Base-by-base conservation (phyloP, 2,888 invertebrate species). In the Pollenia angustigena region DNA sequence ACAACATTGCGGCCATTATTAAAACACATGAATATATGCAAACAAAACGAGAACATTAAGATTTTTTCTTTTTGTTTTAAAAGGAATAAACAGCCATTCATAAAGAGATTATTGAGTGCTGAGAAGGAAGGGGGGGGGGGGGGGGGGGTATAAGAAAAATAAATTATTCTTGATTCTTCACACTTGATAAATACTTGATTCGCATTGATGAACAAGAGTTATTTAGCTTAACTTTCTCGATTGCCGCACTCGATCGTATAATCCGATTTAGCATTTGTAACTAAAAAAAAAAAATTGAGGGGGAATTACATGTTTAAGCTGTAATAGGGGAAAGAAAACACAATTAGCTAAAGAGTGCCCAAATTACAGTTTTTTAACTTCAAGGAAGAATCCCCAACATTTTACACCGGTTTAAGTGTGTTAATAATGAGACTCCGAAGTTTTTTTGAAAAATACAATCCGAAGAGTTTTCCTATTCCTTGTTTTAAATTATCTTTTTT, bases 181-280 rank as follows among this genome's bases (percentile, higher is more conserved):
- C 72, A 72, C 32, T 58, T 50, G 64, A 78, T 78, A 64, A 64
- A 42, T 11, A 58, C 62, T 62, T 78, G 71, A 71, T 76, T 64
- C 46, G n/a, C 56, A 56, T 64, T 54, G 42, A 18, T n/a, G 52
- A 50, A 54, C 1, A 44, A 16, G 2, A 48, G 48, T 23, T 7
- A 0, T 32, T 32, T 6, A 14, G 6, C 10, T 74, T 48, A 48
- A 32, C 14, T 48, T 32, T 16, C 12, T 56, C 6, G 44, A 14
- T 18, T 23, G 18, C 3, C 14, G 56, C 9, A 56, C 23, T 23
- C n/a, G 44, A 56, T 44, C n/a, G 12, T 52, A 18, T 32, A 54
- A 54, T 71, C 18, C 42, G 42, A 18, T 44, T 68, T 50, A 6
- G 18, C 11, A n/a, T 14, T 48, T n/a, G 6, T 14, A 14, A 48